Evolutionary conservation across 1,140 invertebrate genomes (phyloP), one percentile per base, ranked within the genome.

Genomic region (Pseudomyrmex sp.): DNA sequence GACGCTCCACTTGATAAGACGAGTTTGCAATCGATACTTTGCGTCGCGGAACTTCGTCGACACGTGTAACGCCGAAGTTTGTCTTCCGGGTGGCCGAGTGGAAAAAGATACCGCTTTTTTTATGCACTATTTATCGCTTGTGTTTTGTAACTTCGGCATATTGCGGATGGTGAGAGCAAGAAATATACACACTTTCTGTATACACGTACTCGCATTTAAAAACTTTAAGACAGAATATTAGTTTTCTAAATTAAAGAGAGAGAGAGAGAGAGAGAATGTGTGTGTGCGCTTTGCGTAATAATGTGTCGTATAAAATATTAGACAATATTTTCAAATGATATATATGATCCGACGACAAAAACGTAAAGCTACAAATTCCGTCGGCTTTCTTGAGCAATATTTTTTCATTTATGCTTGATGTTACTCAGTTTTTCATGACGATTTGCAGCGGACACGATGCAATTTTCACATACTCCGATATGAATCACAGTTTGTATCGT

Each of bases 21-120:
- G 52, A 89, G 54, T 88, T 87, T 75, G 46, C 70, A 85, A 90
- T 89, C 88, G 83, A 88, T 90, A 90, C 69, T 87, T 85, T 18
- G 80, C 82, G 56, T 73, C 59, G 18, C 58, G 35, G 26, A 86
- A 86, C 63, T 88, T 82, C 2, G 13, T 26, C 65, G 69, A 82
- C 75, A 72, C 69, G 74, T 86, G 84, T 80, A 59, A 48, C 10
- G n/a, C 8, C 13, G 1, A 82, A 63, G 54, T 84, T 69, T n/a
- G 50, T 66, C 58, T 54, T 10, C n/a, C 18, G 56, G 48, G 3
- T 2, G 2, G 8, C 10, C 48, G 52, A 54, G 23, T 23, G 35
- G 65, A 69, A n/a, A 48, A 63, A 86, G 61, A 52, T 61, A 74
- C 20, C 35, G 50, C 18, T 56, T 77, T 69, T 69, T 76, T 66